phyloP scores from a whole-genome alignment of 2,797 vertebrate genomes.

The Sciurus vulgaris region DNA sequence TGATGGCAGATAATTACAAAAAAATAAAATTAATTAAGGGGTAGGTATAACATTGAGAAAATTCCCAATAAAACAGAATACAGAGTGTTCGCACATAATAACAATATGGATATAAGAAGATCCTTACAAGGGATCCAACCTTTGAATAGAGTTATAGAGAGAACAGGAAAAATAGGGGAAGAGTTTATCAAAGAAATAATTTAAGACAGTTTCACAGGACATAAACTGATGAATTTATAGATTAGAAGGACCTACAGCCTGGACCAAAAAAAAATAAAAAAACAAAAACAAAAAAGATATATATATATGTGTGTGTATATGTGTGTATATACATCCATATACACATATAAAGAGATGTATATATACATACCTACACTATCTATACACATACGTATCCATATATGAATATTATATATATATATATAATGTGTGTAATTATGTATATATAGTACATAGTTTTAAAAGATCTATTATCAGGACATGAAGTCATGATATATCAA shows the following conservation, averaged over 20 bases:
- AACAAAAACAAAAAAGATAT: background rate
- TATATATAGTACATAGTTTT: background rate
- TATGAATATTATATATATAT: too few relatives aligned
- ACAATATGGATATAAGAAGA: background rate
- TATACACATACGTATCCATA: too few relatives aligned
- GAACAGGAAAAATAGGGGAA: background rate
- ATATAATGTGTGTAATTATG: too few relatives aligned
- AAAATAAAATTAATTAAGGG: constrained; percentile 9
- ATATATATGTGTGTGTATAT: too few relatives aligned
- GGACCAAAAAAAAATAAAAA: background rate
- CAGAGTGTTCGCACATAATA: background rate
- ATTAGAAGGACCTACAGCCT: background rate
- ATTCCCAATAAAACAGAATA: background rate
- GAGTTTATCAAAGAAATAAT: background rate
- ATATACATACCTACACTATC: too few relatives aligned
- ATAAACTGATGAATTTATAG: background rate
- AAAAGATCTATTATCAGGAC: background rate
- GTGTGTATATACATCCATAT: too few relatives aligned
- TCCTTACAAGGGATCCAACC: background rate
- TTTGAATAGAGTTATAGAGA: background rate
- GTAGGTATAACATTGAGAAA: background rate
- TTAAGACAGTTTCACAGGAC: background rate
- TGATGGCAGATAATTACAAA: background rate
- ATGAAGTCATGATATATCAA: background rate
- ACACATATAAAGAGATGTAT: too few relatives aligned